These are phyloP conservation scores for Decapterus maruadsi DNA, from an alignment of 2,797 vertebrate species.

Conservation along the genomic window DNA sequence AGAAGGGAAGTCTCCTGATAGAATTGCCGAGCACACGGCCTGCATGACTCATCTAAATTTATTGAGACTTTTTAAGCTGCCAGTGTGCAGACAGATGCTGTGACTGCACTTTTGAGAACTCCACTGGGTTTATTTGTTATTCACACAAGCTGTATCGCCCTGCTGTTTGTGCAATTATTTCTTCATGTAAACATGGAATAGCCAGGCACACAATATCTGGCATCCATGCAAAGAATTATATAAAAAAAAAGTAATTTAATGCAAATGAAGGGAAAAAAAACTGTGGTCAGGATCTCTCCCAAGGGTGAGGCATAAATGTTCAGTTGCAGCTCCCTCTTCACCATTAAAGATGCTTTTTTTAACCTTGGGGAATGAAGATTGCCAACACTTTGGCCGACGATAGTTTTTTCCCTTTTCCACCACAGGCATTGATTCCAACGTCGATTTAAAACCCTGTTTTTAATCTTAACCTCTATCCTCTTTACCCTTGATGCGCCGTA, in stretches of 20 bases:
- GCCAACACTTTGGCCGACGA: neutral
- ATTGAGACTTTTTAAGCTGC: conserved; percentile 61
- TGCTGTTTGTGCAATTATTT: conserved; percentile 52
- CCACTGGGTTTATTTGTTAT: conserved; percentile 58
- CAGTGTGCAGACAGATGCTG: conserved; percentile 61
- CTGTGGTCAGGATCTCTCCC: neutral
- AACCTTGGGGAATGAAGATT: conserved; percentile 22
- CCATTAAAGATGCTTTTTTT: conserved; percentile 30
- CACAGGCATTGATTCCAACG: conserved; percentile 10
- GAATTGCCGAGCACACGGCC: conserved; percentile 27
- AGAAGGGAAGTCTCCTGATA: conserved; percentile 40
- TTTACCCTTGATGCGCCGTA: conserved; percentile 13
- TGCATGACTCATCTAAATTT: conserved; percentile 74
- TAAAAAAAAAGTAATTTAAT: conserved; percentile 12
- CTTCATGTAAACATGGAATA: conserved; percentile 42
- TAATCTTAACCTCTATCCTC: conserved; percentile 12
- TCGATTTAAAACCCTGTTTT: conserved; percentile 32
- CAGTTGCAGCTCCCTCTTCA: conserved; percentile 11
- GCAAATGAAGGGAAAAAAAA: conserved; percentile 27
- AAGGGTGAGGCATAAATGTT: neutral
- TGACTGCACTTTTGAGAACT: conserved; percentile 62
- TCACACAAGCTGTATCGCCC: conserved; percentile 33
- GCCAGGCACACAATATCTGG: neutral
- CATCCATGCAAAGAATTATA: neutral
- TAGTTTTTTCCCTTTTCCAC: neutral